Base-by-base conservation (phyloP, 2,797 vertebrate genomes). In the Cottoperca gobio region DNA sequence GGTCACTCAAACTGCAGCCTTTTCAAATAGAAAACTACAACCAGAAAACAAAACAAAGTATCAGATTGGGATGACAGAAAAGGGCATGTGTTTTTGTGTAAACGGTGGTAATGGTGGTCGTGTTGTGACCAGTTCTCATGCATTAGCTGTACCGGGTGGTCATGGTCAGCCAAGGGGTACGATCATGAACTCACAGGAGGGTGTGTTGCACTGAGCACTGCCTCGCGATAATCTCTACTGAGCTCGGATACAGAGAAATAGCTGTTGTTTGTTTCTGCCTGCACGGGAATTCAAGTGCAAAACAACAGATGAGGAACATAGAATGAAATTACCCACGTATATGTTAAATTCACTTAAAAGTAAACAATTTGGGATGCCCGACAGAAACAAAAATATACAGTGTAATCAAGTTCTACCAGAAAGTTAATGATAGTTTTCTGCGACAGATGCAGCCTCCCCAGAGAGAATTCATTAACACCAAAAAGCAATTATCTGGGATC, bases 161-260 rank as follows among this genome's bases (percentile, higher is more conserved):
- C 74, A 35, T 8, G 69, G 53, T 82, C 80, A 74, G 80, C 85
- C 55, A 72, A 74, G 70, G 70, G 76, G 39, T 52, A 16, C 71
- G 69, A 79, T 85, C 80, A 60, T 37, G 42, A 73, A 60, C 24
- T 48, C 72, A 33, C 82, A 86, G 74, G 57, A 76, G 75, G 54
- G 49, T 73, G 37, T 64, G 76, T 50, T 62, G 52, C 67, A n/a
- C 28, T 16, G 59, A 76, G 60, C 19, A 13, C 74, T 52, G 70
- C 49, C 45, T 33, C 54, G 16, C 11, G 37, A 64, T 28, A 8
- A 66, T 73, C 55, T 83, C 73, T 57, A 65, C 60, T 37, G 50
- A 28, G 58, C 68, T 65, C 23, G 8, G 54, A 72, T 74, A 53
- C 55, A 65, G 46, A 76, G 17, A 33, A 42, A 55, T 13, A 16